Conservation (phyloP, 2,888 invertebrate species). For the Ichneumon xanthorius region DNA sequence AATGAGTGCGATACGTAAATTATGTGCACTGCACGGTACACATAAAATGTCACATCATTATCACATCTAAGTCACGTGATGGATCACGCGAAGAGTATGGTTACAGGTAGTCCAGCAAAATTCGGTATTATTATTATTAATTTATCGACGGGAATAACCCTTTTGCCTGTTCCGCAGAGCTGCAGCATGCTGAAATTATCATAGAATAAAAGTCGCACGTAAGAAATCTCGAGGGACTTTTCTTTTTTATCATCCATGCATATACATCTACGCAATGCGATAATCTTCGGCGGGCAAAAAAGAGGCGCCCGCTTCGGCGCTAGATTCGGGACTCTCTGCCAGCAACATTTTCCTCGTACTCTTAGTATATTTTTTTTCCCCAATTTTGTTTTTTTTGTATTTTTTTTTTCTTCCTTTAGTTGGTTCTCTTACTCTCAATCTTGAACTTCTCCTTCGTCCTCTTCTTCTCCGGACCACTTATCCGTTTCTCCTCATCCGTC, state of each 20-base stretch:
- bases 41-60: no score
- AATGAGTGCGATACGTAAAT: no score
- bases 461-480: constrained; percentile 41
- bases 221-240: not conserved
- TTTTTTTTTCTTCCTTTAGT: constrained; percentile 17
- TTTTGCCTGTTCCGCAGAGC: no score
- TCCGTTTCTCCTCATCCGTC: constrained; percentile 49
- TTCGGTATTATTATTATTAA: no score
- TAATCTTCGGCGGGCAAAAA: constrained; percentile 42
- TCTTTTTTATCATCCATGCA: constrained; percentile 28
- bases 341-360: constrained; percentile 37
- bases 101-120: no score
- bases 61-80: no score
- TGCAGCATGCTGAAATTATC: no score
- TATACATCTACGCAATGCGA: constrained; percentile 32
- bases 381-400: not conserved
- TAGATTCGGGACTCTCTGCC: constrained; percentile 60
- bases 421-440: constrained; percentile 22
- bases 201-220: no score
- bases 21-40: no score
- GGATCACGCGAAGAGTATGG: no score
- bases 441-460: constrained; percentile 16
- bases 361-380: constrained; percentile 16
- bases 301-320: constrained; percentile 49
- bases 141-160: no score